Evolutionary conservation across 2,113 vertebrate species (phyloP).

Genomic region (Brachypteracias leptosomus): DNA sequence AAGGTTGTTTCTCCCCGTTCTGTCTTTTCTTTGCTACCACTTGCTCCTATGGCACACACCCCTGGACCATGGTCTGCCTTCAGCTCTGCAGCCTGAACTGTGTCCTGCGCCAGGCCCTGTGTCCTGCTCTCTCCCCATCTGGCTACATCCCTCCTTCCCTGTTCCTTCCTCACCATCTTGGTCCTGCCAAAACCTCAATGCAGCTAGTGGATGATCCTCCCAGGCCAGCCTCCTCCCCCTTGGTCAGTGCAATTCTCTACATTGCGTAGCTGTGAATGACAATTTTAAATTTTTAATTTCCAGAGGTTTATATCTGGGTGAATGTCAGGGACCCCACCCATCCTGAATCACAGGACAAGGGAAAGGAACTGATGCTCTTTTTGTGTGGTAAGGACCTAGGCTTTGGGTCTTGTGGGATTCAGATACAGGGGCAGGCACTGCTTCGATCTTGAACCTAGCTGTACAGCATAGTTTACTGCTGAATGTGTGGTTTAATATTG

Average conservation of each 20-base stretch:
- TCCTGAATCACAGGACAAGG: neutral
- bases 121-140: neutral
- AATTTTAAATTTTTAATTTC: neutral
- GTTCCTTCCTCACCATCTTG: neutral
- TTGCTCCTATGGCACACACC: neutral
- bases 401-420: neutral
- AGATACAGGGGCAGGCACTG: neutral
- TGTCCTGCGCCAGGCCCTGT: neutral
- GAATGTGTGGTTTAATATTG: neutral
- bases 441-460: neutral
- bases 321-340: neutral
- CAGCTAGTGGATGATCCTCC: neutral
- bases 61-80: fast-evolving
- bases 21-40: neutral
- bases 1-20: neutral
- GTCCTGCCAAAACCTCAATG: neutral
- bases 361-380: neutral
- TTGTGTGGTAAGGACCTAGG: neutral
- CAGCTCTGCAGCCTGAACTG: neutral
- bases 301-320: neutral
- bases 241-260: neutral
- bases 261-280: neutral
- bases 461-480: neutral
- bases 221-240: neutral
- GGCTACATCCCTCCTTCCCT: neutral